Evolutionary conservation across 2,113 vertebrate species (phyloP).

Genomic region (Gulo gulo): DNA sequence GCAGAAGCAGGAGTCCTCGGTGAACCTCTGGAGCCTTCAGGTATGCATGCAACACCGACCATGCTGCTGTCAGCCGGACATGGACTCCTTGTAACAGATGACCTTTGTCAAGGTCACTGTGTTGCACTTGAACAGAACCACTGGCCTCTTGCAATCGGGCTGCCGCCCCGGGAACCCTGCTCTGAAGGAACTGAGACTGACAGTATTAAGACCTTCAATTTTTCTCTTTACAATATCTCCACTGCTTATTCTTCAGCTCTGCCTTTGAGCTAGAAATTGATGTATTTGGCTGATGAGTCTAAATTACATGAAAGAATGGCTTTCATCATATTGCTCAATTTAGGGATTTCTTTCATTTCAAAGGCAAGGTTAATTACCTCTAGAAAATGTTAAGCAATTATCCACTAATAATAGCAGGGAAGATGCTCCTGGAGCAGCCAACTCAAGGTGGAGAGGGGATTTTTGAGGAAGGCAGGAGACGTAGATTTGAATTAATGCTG

Average conservation of each 20-base stretch:
- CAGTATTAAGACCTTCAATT: slow-evolving; percentile 28
- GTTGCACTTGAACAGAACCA: neutral
- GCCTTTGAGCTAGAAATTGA: slow-evolving; percentile 51
- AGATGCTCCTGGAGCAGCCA: neutral
- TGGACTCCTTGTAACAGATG: neutral
- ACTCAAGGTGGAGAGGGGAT: neutral
- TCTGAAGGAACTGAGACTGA: slow-evolving; percentile 34
- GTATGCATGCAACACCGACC: accelerated
- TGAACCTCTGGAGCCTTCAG: neutral
- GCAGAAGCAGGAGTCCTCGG: neutral
- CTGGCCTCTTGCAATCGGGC: neutral
- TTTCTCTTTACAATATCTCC: slow-evolving; percentile 38
- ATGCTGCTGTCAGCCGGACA: neutral
- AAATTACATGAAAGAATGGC: slow-evolving; percentile 63
- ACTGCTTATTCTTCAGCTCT: neutral
- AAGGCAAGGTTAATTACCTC: slow-evolving; percentile 61
- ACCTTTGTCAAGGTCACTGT: neutral
- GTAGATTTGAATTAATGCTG: slow-evolving; percentile 23
- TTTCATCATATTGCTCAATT: slow-evolving; percentile 68
- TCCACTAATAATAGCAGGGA: slow-evolving; percentile 56
- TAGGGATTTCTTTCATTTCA: slow-evolving; percentile 70
- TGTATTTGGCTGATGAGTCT: slow-evolving; percentile 38
- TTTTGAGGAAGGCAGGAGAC: neutral
- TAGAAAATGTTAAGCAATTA: slow-evolving; percentile 63
- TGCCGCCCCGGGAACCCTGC: neutral